Conservation (phyloP, 2,797 vertebrate genomes). For the Buphagus erythrorhynchus region DNA sequence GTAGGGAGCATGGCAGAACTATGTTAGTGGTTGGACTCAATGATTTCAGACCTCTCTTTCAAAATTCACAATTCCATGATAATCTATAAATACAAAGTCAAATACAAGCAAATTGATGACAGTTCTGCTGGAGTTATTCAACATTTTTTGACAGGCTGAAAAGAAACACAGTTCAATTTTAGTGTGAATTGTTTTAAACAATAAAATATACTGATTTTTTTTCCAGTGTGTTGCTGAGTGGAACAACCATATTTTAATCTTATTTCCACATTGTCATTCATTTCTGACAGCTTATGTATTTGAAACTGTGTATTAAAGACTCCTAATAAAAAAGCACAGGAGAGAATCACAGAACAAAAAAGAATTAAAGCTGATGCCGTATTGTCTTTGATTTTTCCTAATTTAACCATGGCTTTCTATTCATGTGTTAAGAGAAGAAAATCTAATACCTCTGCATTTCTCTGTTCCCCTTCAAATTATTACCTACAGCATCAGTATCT, state of each 20-base stretch:
- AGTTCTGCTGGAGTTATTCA: background rate
- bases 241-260: background rate
- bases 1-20: background rate
- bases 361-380: background rate
- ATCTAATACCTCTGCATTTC: background rate
- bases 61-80: background rate
- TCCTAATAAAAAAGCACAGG: background rate
- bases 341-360: background rate
- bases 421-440: background rate
- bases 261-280: background rate
- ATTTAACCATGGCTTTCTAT: background rate
- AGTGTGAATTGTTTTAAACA: background rate
- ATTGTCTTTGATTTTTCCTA: background rate
- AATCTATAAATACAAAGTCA: background rate
- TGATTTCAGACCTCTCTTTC: background rate
- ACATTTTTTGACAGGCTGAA: background rate
- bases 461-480: background rate
- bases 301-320: background rate
- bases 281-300: background rate
- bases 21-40: rapidly evolving
- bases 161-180: background rate
- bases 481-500: background rate
- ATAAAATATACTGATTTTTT: background rate
- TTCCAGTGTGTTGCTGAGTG: background rate
- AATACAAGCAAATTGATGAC: background rate